phyloP scores from a whole-genome alignment of 1,140 invertebrate genomes.

The Cyclina sinensis region DNA sequence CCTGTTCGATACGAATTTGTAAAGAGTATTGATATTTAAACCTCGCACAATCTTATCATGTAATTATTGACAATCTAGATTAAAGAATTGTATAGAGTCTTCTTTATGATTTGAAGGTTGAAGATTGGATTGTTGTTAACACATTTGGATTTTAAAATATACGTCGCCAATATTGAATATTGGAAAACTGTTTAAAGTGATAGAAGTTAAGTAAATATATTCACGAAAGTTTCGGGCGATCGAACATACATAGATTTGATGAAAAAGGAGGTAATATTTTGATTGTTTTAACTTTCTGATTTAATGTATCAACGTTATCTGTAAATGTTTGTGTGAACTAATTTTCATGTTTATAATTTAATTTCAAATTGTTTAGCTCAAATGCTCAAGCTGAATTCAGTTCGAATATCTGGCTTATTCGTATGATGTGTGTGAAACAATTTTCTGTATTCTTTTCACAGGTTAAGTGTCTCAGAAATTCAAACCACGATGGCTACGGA shows the following conservation, averaged over 20 bases:
- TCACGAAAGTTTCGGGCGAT: not conserved
- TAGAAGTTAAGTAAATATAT: not conserved
- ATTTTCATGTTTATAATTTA: too few species aligned
- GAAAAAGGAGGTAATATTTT: too few species aligned
- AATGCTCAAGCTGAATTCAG: not conserved
- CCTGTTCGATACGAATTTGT: not conserved
- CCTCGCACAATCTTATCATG: constrained; percentile 6
- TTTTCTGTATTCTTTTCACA: too few species aligned
- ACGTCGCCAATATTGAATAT: constrained; percentile 21
- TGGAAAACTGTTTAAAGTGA: constrained; percentile 6
- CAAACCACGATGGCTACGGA: not conserved
- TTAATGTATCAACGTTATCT: too few species aligned
- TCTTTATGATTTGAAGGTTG: not conserved
- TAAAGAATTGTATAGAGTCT: constrained; percentile 10
- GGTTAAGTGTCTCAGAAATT: not conserved
- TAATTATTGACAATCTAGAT: constrained; percentile 38
- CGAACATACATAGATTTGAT: too few species aligned
- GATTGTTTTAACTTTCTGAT: too few species aligned
- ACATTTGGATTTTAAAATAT: not conserved
- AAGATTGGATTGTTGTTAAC: constrained; percentile 22
- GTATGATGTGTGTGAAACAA: too few species aligned
- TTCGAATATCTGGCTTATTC: too few species aligned
- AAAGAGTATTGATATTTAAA: constrained; percentile 8
- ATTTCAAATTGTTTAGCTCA: too few species aligned
- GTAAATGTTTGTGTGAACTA: too few species aligned